Base-by-base conservation (phyloP, 2,888 invertebrate species). In the Argyresthia goedartella region DNA sequence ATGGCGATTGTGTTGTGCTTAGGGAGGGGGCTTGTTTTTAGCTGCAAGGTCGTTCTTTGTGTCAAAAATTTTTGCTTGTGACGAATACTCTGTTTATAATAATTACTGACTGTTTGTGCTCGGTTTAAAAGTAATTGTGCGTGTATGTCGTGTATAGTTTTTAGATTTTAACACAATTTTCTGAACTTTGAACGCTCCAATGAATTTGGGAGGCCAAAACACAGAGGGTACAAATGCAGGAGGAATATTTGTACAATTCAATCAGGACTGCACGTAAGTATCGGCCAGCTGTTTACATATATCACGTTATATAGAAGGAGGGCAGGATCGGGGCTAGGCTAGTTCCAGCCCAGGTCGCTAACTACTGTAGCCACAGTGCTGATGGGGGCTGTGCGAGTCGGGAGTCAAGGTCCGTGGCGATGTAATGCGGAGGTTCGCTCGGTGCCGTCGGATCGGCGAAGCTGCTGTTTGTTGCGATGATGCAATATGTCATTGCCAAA, bases 241-340 rank as follows among this genome's bases (percentile, higher is more conserved):
- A 84, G 93, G 93, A 81, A 93, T 95, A 82, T 97, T 95, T 85
- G 96, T 97, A 67, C 97, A 96, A 88, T 98, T 98, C 79, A 98
- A 98, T 86, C 98, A 98, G 85, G 98, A 98, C 84, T 94, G 93
- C 91, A 95, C 97, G 98, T 98, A 93, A 95, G 96, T 92, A 47
- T 16, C 25, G 52, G 36, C 25, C 44, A 44, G 42, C 42, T 44
- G 50, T 43, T 48, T 33, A 6, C 14, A 35, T 13, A n/a, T 25
- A 8, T 46, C 8, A 9, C n/a, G n/a, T 45, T 49, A 7, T 16
- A 10, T 43, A 15, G 8, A 25, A 14, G 8, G 42, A 34, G 13
- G 8, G 43, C 16, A 4, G 14, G 35, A 4, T n/a, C n/a, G n/a
- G n/a, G n/a, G n/a, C n/a, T n/a, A n/a, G n/a, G n/a, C n/a, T n/a